Base-by-base conservation (phyloP, 2,113 vertebrate genomes). In the Benitochromis conjunctus region DNA sequence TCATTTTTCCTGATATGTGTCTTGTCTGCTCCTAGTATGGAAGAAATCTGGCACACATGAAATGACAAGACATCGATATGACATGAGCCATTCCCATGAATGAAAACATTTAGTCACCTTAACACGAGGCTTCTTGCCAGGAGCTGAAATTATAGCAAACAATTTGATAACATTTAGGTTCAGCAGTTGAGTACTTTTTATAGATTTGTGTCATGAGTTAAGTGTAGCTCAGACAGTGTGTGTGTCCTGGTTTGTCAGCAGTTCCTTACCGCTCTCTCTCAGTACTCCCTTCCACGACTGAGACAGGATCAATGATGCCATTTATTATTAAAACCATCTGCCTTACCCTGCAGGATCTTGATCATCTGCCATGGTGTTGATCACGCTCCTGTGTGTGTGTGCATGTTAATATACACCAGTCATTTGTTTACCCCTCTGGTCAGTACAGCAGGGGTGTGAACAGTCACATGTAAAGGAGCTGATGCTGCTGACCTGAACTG, bases 391-490 rank as follows among this genome's bases (percentile, higher is more conserved):
- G 9, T 54, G 86, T 77, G 58, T 56, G 51, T 38, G 53, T 24
- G 78, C 24, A 10, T 89, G 79, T 90, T 84, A 84, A 26, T 60
- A 60, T 81, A 66, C 58, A 84, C 56, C 60, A 89, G 53, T 89
- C 26, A 43, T 91, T 41, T 96, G 94, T 95, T 93, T 95, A 93
- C 91, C 91, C 94, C 92, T 94, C 90, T 91, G 91, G 94, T 94
- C 88, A 92, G 84, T 85, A 18, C 43, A 10, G 86, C 83, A 56
- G 66, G 53, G 64, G 89, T 90, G 91, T 91, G 83, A 91, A 88
- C 81, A 91, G 92, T 94, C 86, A 92, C 95, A 94, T 94, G 89
- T 88, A 80, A 79, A 82, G 88, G 78, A 85, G 81, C 87, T 84
- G 90, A 86, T 81, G 57, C 76, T 76, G 81, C 43, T 82, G 43